Base-by-base conservation (phyloP, 2,797 vertebrate genomes). In the Smutsia temminckii region DNA sequence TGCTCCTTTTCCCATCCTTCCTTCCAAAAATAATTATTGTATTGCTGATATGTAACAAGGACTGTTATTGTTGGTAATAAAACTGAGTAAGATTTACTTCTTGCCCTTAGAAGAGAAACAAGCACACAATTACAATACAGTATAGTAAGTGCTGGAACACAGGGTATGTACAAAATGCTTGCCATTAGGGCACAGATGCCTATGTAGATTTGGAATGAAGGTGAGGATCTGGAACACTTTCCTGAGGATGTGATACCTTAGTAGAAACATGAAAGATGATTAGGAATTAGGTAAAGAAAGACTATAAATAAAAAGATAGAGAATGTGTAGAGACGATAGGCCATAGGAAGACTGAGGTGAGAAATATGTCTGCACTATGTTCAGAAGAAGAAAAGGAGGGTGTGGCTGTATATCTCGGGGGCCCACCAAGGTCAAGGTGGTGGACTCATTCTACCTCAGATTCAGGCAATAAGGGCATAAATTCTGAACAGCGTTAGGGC, bases 341-440 rank as follows among this genome's bases (percentile, higher is more conserved):
- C 29, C 8, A 42, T 17, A 34, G 16, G 18, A 21, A 68, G 51
- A 8, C 16, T 69, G 4, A 20, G 21, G 27, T 27, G 18, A 85
- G 21, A 59, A 34, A 6, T 6, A 40, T 17, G 11, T 0, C 10
- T 32, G 0, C 6, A 10, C 7, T 77, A 4, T 53, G 4, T 20
- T 75, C 49, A 9, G 21, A 29, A 51, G n/a, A 85, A 8, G 42
- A 69, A 51, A 40, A 46, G 53, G 64, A 55, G 13, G 40, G 4
- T n/a, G 23, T 1, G 1, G 40, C 3, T n/a, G 23, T 1, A 1
- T 12, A 3, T 46, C 1, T 1, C 0, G 2, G 4, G 13, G 32
- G 6, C 16, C 13, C 29, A 25, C 5, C 14, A 68, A 7, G 18
- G 5, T 20, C 23, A 42, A 32, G 5, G 3, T 2, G 0, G 1